These are phyloP conservation scores for Caenorhabditis sp. DNA, from an alignment of 2,888 invertebrate genomes.

Conservation along the genomic window DNA sequence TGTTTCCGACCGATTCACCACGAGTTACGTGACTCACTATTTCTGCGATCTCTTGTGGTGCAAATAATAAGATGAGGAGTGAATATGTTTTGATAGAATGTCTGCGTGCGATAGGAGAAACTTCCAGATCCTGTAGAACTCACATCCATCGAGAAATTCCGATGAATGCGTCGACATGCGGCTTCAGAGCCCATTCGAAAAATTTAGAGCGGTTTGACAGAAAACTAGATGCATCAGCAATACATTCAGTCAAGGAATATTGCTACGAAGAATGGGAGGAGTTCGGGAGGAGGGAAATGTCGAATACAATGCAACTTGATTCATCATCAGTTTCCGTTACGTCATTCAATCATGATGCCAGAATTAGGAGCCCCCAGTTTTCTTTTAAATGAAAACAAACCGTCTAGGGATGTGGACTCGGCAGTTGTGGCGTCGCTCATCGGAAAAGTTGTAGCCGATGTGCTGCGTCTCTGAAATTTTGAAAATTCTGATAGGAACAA, in stretches of 20 bases:
- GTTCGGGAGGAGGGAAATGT: not conserved
- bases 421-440: conserved; percentile 13
- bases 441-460: conserved; percentile 49
- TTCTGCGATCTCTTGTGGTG: conserved; percentile 30
- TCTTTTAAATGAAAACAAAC: too few species aligned
- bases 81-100: conserved; percentile 37
- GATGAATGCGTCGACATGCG: conserved; percentile 11
- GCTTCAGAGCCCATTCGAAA: not conserved
- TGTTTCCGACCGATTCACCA: too few species aligned
- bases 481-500: not conserved
- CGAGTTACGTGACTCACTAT: too few species aligned
- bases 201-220: too few species aligned
- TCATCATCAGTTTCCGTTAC: conserved; percentile 6
- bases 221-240: too few species aligned
- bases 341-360: not conserved
- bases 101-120: not conserved
- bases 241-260: too few species aligned
- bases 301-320: not conserved
- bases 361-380: too few species aligned
- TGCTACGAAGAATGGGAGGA: too few species aligned
- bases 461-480: conserved; percentile 49
- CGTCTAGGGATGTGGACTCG: conserved; percentile 36
- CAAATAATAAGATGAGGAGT: conserved; percentile 29
- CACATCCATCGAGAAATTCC: conserved; percentile 53
- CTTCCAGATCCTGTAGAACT: too few species aligned